A percentile compares a stretch with the other conserved stretches of the same genome.
Conservation (phyloP, 2,113 vertebrate genomes). For the Dasyprocta punctata region DNA sequence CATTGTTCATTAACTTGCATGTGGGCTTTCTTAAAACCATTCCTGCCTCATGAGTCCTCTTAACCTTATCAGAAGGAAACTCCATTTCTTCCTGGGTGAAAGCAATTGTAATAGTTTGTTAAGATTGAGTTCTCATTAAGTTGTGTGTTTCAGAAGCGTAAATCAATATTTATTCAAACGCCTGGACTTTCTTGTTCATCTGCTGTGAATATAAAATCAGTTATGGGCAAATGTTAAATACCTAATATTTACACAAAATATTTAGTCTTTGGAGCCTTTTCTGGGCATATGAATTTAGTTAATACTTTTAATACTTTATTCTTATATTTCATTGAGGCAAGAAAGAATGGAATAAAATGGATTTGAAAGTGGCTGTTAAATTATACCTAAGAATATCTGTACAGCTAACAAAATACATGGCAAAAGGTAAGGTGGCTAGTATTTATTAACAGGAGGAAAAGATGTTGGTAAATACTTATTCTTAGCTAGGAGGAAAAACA, state of each 20-base stretch:
- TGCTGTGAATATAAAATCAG: conserved; percentile 63
- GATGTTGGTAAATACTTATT: not conserved
- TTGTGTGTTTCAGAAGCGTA: conserved; percentile 37
- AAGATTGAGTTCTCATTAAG: conserved; percentile 5
- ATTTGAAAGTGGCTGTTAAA: conserved; percentile 36
- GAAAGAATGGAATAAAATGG: not conserved
- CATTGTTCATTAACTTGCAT: not conserved
- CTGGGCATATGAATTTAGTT: conserved; percentile 69
- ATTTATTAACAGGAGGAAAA: conserved; percentile 35
- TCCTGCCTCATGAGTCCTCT: not conserved
- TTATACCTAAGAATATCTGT: not conserved
- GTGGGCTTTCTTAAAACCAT: not conserved
- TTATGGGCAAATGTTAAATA: conserved; percentile 65
- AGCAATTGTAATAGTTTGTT: conserved; percentile 7
- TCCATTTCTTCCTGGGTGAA: not conserved
- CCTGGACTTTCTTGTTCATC: conserved; percentile 68
- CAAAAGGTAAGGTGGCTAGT: not conserved
- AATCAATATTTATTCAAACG: conserved; percentile 54
- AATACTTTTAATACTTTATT: conserved; percentile 62
- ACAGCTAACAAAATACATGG: not conserved
- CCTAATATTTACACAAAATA: conserved; percentile 75
- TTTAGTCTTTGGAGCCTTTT: conserved; percentile 76
- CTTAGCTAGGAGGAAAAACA: not conserved
- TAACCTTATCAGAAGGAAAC: conserved; percentile 50
- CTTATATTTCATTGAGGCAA: not conserved